phyloP scores from a whole-genome alignment of 2,113 vertebrate genomes.

The Nannospalax galili region DNA sequence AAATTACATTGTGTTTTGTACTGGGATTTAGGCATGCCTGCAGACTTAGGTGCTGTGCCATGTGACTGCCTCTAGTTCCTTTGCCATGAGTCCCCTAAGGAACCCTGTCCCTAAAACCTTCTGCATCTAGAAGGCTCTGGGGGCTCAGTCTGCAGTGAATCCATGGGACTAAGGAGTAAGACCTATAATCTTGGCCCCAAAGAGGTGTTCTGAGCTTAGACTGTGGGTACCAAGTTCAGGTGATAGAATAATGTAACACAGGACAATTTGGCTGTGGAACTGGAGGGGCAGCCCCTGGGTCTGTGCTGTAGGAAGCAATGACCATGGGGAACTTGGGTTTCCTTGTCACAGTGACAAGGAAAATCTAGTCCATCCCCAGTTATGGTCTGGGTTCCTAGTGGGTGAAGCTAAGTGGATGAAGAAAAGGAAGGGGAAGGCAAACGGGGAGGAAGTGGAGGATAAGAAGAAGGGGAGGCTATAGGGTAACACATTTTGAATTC shows the following conservation, averaged over 20 bases:
- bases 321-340: background rate
- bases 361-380: too few relatives aligned
- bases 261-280: background rate
- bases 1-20: conserved; percentile 55
- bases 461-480: too few relatives aligned
- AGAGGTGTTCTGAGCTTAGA: background rate
- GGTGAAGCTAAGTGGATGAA: background rate
- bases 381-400: background rate
- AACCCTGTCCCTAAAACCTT: background rate
- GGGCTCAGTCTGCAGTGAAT: background rate
- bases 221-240: background rate
- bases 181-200: background rate
- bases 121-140: background rate
- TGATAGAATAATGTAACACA: background rate
- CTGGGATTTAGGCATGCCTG: conserved; percentile 39
- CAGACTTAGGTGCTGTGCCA: conserved; percentile 46
- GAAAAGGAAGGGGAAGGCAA: background rate
- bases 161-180: background rate
- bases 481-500: background rate
- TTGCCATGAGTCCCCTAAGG: conserved; percentile 12
- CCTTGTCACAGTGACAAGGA: background rate
- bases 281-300: background rate
- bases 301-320: background rate
- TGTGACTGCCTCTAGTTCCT: background rate
- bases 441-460: background rate